Base-by-base conservation (phyloP, 2,797 vertebrate genomes). In the Coendou prehensilis region DNA sequence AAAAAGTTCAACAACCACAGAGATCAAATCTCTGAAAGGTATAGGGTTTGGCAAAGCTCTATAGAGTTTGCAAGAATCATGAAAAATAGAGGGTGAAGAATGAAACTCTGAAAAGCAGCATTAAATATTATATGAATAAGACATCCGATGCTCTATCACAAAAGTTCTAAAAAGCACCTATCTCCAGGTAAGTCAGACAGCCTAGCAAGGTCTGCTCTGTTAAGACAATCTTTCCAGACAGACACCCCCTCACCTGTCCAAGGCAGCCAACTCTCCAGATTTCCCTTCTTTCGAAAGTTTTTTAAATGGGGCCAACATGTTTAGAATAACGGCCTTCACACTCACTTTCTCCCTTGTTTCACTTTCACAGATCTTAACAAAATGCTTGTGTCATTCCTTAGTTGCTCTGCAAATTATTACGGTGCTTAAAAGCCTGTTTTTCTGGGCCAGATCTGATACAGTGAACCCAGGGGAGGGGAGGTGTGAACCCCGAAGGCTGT, bases 361-460 rank as follows among this genome's bases (percentile, higher is more conserved):
- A 41, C 78, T 67, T 92, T 87, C 87, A 89, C 69, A 92, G 83
- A 61, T 89, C 69, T 95, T 22, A 91, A 71, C 67, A 86, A 93
- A 84, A 92, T 37, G 56, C 52, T 41, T 30, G 9, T 45, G 69
- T 76, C 84, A 54, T 63, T 67, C 63, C 67, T 63, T 4, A 15
- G n/a, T 18, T 0, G 0, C 28, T 41, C 76, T 85, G 61, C 69
- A 80, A 87, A 84, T 67, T 45, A 91, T 14, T 13, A 63, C 28
- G 13, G 5, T 13, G 61, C 69, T 87, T 30, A 81, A 63, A 14
- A 87, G 84, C 33, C 23, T 52, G 41, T 50, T 95, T 95, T 91
- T 78, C 81, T 85, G 92, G 82, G 92, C 84, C 71, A 56, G 59
- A 59, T 75, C 75, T 67, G 69, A 86, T n/a, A 23, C 59, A 18